Base-by-base conservation (phyloP, 2,113 vertebrate genomes). In the Labeo catla region DNA sequence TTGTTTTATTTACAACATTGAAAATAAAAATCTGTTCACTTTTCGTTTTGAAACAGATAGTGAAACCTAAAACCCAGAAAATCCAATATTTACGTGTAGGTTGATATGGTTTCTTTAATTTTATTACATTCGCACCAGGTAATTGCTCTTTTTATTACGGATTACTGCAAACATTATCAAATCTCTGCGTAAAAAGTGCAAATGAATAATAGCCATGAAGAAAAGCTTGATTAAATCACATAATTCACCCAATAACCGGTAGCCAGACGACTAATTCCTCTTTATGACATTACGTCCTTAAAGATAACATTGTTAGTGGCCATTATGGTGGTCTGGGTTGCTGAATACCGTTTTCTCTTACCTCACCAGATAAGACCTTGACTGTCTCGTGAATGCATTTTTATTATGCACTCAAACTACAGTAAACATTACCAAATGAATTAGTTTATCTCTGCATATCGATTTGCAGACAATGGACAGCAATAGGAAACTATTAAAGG, bases 291-390 rank as follows among this genome's bases (percentile, higher is more conserved):
- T 28, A 4, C 70, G 81, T 52, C 4, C 47, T 70, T 50, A n/a
- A n/a, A 70, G 81, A 83, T 54, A 83, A 83, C 47, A 83, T 83
- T 83, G 28, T 52, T 70, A 39, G 16, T 39, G 47, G 28, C 28
- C 81, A 50, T 83, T 34, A 77, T 28, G 23, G 21, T 15, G 54
- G 54, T 8, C 23, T 34, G 57, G 83, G 15, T 39, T 50, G 70
- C 74, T 49, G 70, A 76, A 65, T 65, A 36, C 70, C 6, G 36
- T 54, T 61, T 23, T 78, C 43, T 68, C 80, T 34, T 15, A 47
- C 57, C 39, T 12, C 59, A 50, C 21, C 39, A 81, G 79, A 66
- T 81, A 68, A 81, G 23, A 50, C 39, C 45, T 23, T 16, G 23
- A 76, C 80, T 47, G 23, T 28, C 15, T 68, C 1, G 23, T 82